phyloP scores from a whole-genome alignment of 1,140 invertebrate genomes.

The Solenopsis invicta region DNA sequence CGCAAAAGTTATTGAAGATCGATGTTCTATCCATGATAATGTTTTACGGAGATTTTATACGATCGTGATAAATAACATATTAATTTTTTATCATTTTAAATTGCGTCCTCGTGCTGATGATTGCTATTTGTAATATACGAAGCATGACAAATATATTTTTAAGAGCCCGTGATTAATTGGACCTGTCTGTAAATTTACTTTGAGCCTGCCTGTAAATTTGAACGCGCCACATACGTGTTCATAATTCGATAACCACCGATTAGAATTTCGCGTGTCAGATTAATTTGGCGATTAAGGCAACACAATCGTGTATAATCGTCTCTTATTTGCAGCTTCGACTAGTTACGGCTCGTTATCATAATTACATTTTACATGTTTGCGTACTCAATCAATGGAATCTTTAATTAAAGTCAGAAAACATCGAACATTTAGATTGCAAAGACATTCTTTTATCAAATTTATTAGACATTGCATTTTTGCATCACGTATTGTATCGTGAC shows the following conservation, averaged over 20 bases:
- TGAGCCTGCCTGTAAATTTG: neutral
- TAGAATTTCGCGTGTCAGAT: neutral
- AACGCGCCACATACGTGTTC: neutral
- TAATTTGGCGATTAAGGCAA: neutral
- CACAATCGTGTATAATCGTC: neutral
- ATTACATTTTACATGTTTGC: neutral
- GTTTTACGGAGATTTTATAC: constrained; percentile 3
- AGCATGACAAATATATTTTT: neutral
- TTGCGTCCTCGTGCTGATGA: neutral
- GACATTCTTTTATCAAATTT: neutral
- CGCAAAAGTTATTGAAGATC: constrained; percentile 27
- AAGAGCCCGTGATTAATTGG: neutral
- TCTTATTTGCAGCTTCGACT: neutral
- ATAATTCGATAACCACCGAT: neutral
- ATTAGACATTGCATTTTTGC: neutral
- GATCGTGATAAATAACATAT: neutral
- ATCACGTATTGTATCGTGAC: neutral
- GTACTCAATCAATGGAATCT: constrained; percentile 3
- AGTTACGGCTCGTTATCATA: neutral
- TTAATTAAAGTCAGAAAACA: neutral
- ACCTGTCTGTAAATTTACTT: neutral
- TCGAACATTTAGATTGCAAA: neutral
- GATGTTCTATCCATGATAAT: constrained; percentile 58
- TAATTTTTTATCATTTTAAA: neutral
- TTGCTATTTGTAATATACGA: neutral